Base-by-base conservation (phyloP, 2,888 invertebrate genomes). In the Lamellibrachia satsuma region DNA sequence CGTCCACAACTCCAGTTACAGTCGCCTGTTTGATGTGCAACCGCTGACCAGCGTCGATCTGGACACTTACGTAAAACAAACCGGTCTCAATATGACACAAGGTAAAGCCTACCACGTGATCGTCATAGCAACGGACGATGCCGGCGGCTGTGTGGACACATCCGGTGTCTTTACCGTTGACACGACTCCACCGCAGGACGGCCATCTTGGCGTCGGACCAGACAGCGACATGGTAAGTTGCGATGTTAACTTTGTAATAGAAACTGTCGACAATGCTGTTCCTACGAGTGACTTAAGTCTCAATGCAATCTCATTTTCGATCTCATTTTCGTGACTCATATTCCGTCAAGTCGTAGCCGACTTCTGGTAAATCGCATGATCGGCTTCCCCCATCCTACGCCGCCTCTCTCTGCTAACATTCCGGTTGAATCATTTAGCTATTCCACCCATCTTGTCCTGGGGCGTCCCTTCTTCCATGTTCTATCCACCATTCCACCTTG, bases 81-180 rank as follows among this genome's bases (percentile, higher is more conserved):
- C 22, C 15, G 22, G 75, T 15, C 75, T 75, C 22, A 75, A n/a
- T 15, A 4, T 75, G 75, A 75, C 75, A 4, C 75, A 75, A n/a
- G 75, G 75, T 6, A 6, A 11, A 6, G 3, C 22, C 15, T 75
- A 75, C 22, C 75, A 75, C 22, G 75, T 75, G 75, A n/a, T 75
- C 39, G 91, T 93, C 93, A 39, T 60, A 94, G 95, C 94, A 8
- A 93, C 94, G 7, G 94, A 95, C 92, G 93, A 94, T 52, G 93
- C 94, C 6, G 95, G 95, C 9, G 94, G 94, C 90, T 95, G 95
- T 93, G 94, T 93, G 60, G 93, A 94, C 93, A 93, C 94, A 0
- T 93, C 92, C 9, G 93, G 92, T 15, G 92, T 91, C 55, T 94
- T 94, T 52, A 92, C 92, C 0, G 94, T 95, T 0, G 95, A 95